Percentiles rank a stretch among this genome's conserved stretches.
Conservation (phyloP, 1,140 invertebrate genomes). For the Drosophila biarmipes region DNA sequence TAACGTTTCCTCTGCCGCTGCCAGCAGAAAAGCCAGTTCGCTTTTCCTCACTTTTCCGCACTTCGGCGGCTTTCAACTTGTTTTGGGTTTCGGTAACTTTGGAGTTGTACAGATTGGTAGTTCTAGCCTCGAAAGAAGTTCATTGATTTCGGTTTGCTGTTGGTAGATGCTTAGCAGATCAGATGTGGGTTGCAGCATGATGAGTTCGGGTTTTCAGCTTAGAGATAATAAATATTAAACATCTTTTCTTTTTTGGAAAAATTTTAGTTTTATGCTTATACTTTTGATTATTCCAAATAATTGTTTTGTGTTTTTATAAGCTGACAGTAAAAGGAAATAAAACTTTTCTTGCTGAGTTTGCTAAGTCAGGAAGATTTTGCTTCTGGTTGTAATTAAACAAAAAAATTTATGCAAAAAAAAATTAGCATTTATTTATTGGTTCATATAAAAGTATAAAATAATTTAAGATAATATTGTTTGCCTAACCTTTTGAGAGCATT, state of each 20-base stretch:
- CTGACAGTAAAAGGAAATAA: background rate
- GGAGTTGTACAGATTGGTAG: background rate
- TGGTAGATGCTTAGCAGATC: no score
- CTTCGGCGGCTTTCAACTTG: conserved; percentile 43
- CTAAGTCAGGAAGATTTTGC: no score
- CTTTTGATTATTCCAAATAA: background rate
- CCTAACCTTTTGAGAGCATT: background rate
- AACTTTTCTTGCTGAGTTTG: background rate
- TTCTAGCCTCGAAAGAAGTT: conserved; percentile 5
- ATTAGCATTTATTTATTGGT: background rate
- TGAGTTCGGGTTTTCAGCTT: background rate
- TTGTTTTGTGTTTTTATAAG: background rate
- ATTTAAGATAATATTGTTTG: background rate
- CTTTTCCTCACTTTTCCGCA: conserved; percentile 45
- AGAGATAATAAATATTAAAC: conserved; percentile 9
- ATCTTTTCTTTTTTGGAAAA: conserved; percentile 5
- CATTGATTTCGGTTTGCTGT: background rate
- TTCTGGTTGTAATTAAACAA: no score
- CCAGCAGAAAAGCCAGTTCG: conserved; percentile 34
- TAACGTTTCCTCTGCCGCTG: conserved; percentile 59
- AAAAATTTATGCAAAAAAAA: background rate
- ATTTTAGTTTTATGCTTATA: background rate
- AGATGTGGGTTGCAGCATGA: background rate
- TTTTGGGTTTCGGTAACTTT: conserved; percentile 12
- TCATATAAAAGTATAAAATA: background rate